Conservation (phyloP, 2,797 vertebrate species). For the Paedocypris micromegethes region DNA sequence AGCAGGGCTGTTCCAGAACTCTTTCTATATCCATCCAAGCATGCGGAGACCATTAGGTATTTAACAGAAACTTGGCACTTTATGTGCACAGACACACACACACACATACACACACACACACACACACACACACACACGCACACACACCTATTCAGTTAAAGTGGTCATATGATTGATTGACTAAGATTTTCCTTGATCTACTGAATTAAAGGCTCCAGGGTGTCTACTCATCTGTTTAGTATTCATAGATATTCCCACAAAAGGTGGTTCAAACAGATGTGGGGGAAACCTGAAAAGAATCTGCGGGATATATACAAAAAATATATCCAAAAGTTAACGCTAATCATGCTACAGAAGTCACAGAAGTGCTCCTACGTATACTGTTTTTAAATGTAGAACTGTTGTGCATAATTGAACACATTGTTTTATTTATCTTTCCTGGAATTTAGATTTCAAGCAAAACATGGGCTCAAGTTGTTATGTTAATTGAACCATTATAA, state of each 20-base stretch:
- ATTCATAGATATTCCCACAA: constrained; percentile 18
- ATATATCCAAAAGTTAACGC: background rate
- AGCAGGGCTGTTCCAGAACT: constrained; percentile 7
- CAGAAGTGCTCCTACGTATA: too few species aligned
- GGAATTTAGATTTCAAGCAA: too few species aligned
- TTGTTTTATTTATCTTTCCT: too few species aligned
- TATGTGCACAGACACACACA: constrained; percentile 17
- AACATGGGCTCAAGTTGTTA: too few species aligned
- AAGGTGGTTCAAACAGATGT: constrained; percentile 7
- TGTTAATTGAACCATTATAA: too few species aligned
- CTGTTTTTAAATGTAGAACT: too few species aligned
- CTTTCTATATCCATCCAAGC: constrained; percentile 14
- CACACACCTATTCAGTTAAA: constrained; percentile 1
- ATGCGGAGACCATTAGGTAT: constrained; percentile 14
- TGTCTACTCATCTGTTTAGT: constrained; percentile 16
- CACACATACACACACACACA: background rate
- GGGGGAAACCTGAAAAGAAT: constrained; percentile 8
- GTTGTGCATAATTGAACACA: too few species aligned
- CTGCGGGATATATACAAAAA: background rate
- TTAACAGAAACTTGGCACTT: constrained; percentile 35
- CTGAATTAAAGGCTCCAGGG: constrained; percentile 2
- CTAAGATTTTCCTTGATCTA: constrained; percentile 20
- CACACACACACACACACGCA: background rate
- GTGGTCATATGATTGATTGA: background rate
- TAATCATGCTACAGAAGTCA: too few species aligned